These are phyloP conservation scores for Podotricha telesiphe DNA, from an alignment of 2,888 invertebrate species.

Conservation along the genomic window DNA sequence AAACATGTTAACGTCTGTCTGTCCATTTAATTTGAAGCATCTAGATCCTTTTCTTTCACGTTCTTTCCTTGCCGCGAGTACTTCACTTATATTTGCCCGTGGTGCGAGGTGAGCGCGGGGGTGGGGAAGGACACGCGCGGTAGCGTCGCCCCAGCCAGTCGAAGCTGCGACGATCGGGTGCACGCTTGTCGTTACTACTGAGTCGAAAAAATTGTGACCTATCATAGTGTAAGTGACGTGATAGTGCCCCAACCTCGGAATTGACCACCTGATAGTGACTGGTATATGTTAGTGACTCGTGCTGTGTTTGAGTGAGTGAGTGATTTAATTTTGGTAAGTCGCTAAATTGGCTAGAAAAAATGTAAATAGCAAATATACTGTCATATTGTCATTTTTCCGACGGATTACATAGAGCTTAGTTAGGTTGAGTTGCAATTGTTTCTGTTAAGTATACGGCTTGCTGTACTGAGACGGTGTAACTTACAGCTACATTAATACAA, in stretches of 20 bases:
- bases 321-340: conserved; percentile 64
- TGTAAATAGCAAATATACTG: conserved; percentile 49
- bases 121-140: conserved; percentile 75
- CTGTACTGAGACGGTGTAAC: conserved; percentile 26
- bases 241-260: conserved; percentile 58
- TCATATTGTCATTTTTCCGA: conserved; percentile 37
- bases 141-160: conserved; percentile 81
- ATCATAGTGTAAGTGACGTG: conserved; percentile 76
- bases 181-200: conserved; percentile 57
- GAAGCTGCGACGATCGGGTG: conserved; percentile 68
- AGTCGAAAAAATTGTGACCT: conserved; percentile 58
- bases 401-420: conserved; percentile 42
- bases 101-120: conserved; percentile 70
- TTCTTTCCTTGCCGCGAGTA: conserved; percentile 77
- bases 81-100: conserved; percentile 82
- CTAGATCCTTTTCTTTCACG: conserved; percentile 64
- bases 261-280: conserved; percentile 54
- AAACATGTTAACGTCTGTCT: background rate
- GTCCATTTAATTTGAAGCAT: conserved; percentile 34
- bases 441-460: conserved; percentile 42
- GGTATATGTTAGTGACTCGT: conserved; percentile 68
- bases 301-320: conserved; percentile 50
- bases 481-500: background rate
- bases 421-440: conserved; percentile 42
- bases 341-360: conserved; percentile 11